phyloP scores from a whole-genome alignment of 2,113 vertebrate genomes.

The Anhinga rufa region DNA sequence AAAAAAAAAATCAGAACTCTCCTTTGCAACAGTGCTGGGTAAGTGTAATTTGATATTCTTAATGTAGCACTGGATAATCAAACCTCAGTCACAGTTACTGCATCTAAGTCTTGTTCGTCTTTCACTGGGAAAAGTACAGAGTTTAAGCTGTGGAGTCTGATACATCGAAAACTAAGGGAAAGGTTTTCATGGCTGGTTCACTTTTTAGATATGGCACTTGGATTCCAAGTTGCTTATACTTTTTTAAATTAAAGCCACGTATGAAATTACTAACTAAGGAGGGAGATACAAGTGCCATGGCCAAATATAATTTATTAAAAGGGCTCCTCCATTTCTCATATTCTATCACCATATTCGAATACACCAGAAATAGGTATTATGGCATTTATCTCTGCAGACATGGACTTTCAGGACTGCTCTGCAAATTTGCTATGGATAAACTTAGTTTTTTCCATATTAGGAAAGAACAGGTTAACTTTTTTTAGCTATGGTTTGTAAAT shows the following conservation, averaged over 20 bases:
- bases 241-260: neutral
- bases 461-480: neutral
- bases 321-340: neutral
- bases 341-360: neutral
- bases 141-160: neutral
- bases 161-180: neutral
- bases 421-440: neutral
- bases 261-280: neutral
- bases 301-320: neutral
- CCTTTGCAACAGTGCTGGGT: neutral
- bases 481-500: neutral
- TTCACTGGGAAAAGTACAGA: neutral
- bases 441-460: neutral
- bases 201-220: neutral
- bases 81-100: neutral
- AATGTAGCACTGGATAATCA: neutral
- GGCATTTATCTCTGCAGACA: neutral
- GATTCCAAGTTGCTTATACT: neutral
- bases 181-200: neutral
- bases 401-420: neutral
- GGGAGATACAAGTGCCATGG: neutral
- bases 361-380: neutral
- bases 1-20: neutral
- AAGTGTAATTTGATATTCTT: neutral
- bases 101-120: neutral